Evolutionary conservation across 2,888 invertebrate species (phyloP).

Genomic region (Drosophila prostipennis): DNA sequence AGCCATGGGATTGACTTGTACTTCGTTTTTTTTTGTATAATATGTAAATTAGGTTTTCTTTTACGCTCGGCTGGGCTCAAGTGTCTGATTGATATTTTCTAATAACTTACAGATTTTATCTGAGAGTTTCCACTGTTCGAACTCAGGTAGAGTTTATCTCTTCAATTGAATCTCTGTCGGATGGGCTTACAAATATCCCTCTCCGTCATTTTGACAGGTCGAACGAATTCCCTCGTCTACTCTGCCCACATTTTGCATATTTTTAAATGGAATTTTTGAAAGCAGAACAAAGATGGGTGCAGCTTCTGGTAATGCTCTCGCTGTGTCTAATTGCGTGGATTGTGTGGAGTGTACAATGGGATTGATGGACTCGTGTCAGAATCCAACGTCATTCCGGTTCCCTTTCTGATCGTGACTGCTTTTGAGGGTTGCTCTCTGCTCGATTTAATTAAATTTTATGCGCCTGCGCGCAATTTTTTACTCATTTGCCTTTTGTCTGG

Average conservation of each 20-base stretch:
- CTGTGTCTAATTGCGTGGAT: conserved; percentile 73
- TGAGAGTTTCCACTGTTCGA: background rate
- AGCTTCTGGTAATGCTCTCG: conserved; percentile 60
- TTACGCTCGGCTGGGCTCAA: conserved; percentile 41
- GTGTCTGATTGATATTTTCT: conserved; percentile 51
- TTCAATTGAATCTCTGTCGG: conserved; percentile 38
- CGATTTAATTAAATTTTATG: conserved; percentile 77
- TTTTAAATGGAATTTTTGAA: conserved; percentile 42
- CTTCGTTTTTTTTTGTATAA: conserved; percentile 2
- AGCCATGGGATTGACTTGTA: conserved; percentile 41
- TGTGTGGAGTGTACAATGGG: conserved; percentile 51
- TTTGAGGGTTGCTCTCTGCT: conserved; percentile 44
- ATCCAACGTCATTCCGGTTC: conserved; percentile 30
- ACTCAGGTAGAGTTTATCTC: conserved; percentile 28
- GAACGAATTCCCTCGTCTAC: conserved; percentile 37
- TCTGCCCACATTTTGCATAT: conserved; percentile 42
- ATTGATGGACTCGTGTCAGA: conserved; percentile 79
- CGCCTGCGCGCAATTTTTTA: conserved; percentile 74
- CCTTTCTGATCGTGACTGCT: conserved; percentile 8
- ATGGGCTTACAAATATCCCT: conserved; percentile 30
- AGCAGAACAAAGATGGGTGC: conserved; percentile 26
- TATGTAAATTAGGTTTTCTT: conserved; percentile 48
- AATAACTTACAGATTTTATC: conserved; percentile 35
- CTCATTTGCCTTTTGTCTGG: conserved; percentile 60
- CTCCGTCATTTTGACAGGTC: conserved; percentile 44